Base-by-base conservation (phyloP, 2,888 invertebrate species). In the Conops quadrifasciatus region DNA sequence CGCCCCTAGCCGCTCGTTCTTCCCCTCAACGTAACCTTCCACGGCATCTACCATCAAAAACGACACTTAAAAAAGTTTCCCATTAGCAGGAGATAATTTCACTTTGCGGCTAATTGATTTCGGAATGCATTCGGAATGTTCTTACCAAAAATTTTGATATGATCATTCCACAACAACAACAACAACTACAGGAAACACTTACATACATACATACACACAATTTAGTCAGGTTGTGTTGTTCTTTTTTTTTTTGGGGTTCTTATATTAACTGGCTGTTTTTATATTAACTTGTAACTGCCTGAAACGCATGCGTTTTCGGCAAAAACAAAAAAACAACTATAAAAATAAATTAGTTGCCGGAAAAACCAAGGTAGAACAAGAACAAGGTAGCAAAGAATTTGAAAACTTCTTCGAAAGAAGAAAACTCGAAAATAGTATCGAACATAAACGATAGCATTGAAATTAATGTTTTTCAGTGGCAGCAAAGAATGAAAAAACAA, bases 21-120 rank as follows among this genome's bases (percentile, higher is more conserved):
- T 56, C 53, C 53, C 49, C 16, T 19, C 19, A n/a, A 2, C 49
- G 13, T 4, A 49, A 4, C 15, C n/a, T 1, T 5, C 19, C 19
- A 16, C 49, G 36, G 49, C n/a, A n/a, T 49, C 59, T 45, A 24
- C 45, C 36, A 36, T 36, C 9, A 36, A 36, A 36, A 36, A 36
- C 36, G 9, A 36, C n/a, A 24, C 47, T 59, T 67, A 67, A 36
- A 36, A 47, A 45, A 60, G 47, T 49, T 68, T 26, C 60, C 67
- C 67, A 68, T 68, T 68, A 68, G 67, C 67, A 60, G 49, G 19
- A 68, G 67, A 68, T 68, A 68, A 68, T 68, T 68, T 68, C 60
- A 68, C 67, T 59, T 68, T 68, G 49, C 36, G 49, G 49, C 60
- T 68, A 68, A 68, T 68, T 68, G 67, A 60, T 68, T 36, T 24